phyloP scores from a whole-genome alignment of 1,140 invertebrate species.

The Drosophila kurseongensis region DNA sequence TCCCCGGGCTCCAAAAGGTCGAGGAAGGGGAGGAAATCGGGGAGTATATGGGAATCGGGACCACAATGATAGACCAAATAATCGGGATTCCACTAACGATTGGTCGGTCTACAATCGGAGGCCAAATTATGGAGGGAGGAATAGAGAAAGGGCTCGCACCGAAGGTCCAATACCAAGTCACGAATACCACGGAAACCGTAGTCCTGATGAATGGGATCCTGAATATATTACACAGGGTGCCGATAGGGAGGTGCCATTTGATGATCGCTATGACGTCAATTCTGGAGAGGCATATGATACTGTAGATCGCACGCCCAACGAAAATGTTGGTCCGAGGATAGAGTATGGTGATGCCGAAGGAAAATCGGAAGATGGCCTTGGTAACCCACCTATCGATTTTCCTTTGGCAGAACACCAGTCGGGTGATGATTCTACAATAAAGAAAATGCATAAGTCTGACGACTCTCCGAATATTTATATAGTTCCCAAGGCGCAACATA shows the following conservation, averaged over 20 bases:
- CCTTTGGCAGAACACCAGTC: background rate
- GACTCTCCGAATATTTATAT: conserved; percentile 1
- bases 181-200: background rate
- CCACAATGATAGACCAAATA: background rate
- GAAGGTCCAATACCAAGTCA: background rate
- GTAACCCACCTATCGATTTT: conserved; percentile 5
- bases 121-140: background rate
- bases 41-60: background rate
- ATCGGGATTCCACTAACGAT: background rate
- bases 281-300: background rate
- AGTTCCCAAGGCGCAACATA: background rate
- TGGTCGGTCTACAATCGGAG: conserved; percentile 1
- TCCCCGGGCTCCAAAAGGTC: too few species aligned
- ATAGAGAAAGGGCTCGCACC: background rate
- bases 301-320: background rate
- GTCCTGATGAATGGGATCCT: background rate
- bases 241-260: background rate
- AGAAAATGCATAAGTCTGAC: background rate
- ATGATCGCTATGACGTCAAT: background rate
- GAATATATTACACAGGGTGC: background rate
- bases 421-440: background rate
- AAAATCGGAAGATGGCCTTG: conserved; percentile 3
- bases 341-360: background rate
- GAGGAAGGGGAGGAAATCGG: too few species aligned
- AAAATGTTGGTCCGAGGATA: background rate